These are phyloP conservation scores for Abrostola triplasia DNA, from an alignment of 2,888 invertebrate genomes.

Conservation along the genomic window DNA sequence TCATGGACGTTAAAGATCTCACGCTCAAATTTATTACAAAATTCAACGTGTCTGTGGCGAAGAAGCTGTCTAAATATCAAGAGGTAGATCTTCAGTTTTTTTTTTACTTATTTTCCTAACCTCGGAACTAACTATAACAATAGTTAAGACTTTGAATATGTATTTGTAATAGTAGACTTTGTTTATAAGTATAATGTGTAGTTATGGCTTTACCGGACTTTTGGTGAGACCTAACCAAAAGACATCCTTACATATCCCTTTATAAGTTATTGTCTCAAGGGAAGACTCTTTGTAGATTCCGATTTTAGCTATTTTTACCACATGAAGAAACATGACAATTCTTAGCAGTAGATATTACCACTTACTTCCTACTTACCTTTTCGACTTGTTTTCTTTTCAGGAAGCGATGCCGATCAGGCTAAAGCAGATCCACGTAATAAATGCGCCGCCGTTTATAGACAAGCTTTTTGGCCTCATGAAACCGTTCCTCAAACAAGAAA, in stretches of 20 bases:
- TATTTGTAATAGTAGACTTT: too few relatives aligned
- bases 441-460: slow-evolving; percentile 90
- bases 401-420: slow-evolving; percentile 91
- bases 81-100: slow-evolving; percentile 72
- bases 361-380: neutral
- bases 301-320: too few relatives aligned
- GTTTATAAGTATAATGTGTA: too few relatives aligned
- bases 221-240: too few relatives aligned
- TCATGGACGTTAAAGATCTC: slow-evolving; percentile 79
- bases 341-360: too few relatives aligned
- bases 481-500: slow-evolving; percentile 91
- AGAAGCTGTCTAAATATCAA: slow-evolving; percentile 89
- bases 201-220: too few relatives aligned
- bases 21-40: slow-evolving; percentile 84
- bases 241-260: too few relatives aligned
- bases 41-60: slow-evolving; percentile 90
- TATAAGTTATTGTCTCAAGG: too few relatives aligned
- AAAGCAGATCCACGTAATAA: slow-evolving; percentile 90
- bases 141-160: too few relatives aligned
- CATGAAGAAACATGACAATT: too few relatives aligned
- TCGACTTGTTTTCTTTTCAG: slow-evolving; percentile 71
- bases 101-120: neutral
- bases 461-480: slow-evolving; percentile 89
- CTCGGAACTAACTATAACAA: too few relatives aligned
- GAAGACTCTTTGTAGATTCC: too few relatives aligned